Percentiles rank a stretch among this genome's conserved stretches.
phyloP scores from a whole-genome alignment of 2,797 vertebrate genomes.

The Erethizon dorsatum region DNA sequence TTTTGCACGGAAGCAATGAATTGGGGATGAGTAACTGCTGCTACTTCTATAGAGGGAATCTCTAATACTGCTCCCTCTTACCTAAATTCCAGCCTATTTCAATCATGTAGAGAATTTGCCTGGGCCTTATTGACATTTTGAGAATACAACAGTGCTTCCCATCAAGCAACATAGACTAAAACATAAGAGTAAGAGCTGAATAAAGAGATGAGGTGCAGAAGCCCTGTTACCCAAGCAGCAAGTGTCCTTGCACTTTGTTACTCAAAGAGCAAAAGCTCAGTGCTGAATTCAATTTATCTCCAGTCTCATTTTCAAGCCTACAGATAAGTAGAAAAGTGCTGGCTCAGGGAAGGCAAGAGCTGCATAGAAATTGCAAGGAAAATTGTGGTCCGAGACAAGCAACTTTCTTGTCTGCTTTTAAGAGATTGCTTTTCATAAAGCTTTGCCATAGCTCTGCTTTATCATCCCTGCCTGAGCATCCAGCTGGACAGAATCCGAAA shows the following conservation, averaged over 20 bases:
- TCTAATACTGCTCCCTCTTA: neutral
- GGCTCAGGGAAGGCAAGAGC: neutral
- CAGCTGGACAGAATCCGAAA: slow-evolving; percentile 87
- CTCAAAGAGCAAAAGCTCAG: slow-evolving; percentile 25
- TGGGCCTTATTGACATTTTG: neutral
- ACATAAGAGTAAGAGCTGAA: neutral
- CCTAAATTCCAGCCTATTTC: slow-evolving; percentile 38
- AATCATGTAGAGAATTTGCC: neutral
- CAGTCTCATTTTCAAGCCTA: slow-evolving; percentile 51
- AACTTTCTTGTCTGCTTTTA: slow-evolving; percentile 77
- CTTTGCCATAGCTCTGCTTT: slow-evolving; percentile 86
- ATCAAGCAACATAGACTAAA: neutral
- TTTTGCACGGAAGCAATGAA: slow-evolving; percentile 2
- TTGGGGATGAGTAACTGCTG: neutral
- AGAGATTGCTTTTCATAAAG: slow-evolving; percentile 80
- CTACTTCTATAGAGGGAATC: neutral
- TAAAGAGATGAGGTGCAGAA: neutral
- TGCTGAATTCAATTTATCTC: neutral
- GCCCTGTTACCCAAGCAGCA: neutral
- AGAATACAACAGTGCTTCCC: neutral
- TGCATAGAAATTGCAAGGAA: slow-evolving; percentile 66
- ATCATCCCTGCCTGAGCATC: slow-evolving; percentile 85
- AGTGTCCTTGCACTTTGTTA: neutral
- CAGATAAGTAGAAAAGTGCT: slow-evolving; percentile 22
- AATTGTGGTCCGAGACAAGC: slow-evolving; percentile 57